A percentile compares a stretch with the other conserved stretches of the same genome.
Evolutionary conservation across 2,797 vertebrate species (phyloP).

Genomic region (Acridotheres tristis): DNA sequence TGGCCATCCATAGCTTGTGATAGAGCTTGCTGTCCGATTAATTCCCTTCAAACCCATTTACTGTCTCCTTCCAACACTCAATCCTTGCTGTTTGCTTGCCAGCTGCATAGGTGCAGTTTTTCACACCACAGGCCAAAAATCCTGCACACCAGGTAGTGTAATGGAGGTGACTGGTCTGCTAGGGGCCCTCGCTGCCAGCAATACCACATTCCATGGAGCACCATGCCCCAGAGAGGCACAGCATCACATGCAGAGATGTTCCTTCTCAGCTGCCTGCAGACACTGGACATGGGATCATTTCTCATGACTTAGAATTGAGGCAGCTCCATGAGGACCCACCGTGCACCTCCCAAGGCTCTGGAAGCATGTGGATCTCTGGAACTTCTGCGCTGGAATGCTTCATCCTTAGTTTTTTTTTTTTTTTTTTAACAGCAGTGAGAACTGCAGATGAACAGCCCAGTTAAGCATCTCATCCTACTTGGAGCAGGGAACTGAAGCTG

Average conservation of each 20-base stretch:
- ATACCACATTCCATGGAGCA: neutral
- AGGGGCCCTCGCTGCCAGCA: rapidly evolving
- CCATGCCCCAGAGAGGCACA: neutral
- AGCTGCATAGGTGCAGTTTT: neutral
- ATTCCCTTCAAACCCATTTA: neutral
- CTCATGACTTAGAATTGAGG: neutral
- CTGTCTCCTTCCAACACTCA: neutral
- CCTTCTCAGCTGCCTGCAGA: neutral
- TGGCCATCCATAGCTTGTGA: neutral
- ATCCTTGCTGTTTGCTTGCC: neutral
- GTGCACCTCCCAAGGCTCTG: neutral
- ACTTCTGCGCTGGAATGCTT: rapidly evolving
- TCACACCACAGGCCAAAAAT: neutral
- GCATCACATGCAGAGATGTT: neutral
- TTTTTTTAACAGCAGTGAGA: neutral
- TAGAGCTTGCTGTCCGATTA: neutral
- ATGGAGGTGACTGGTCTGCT: neutral
- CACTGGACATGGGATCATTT: neutral
- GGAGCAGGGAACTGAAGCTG: neutral
- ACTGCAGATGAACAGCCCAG: neutral
- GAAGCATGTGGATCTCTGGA: neutral
- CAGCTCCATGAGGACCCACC: neutral
- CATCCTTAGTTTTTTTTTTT: neutral
- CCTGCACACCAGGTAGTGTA: rapidly evolving
- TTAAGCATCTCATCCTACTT: neutral